These are phyloP conservation scores for Ferrisia virgata DNA, from an alignment of 2,888 invertebrate genomes.

Conservation along the genomic window DNA sequence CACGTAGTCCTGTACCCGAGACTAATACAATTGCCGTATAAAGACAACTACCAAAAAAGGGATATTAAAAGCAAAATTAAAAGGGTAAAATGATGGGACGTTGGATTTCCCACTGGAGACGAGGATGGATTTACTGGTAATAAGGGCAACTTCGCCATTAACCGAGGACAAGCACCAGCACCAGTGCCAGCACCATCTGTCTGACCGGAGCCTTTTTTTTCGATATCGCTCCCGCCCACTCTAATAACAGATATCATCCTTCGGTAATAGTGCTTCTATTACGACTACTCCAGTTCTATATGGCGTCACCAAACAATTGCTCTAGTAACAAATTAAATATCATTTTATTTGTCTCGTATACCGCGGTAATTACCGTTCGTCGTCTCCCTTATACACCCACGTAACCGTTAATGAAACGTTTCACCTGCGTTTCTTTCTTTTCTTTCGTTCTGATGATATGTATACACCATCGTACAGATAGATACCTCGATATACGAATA, in stretches of 20 bases:
- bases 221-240: conserved; percentile 35
- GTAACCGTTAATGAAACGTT: conserved; percentile 20
- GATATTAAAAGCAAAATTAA: conserved; percentile 22
- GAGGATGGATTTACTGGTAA: conserved; percentile 1
- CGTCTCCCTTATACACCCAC: neutral
- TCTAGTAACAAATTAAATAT: conserved; percentile 39
- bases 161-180: conserved; percentile 1
- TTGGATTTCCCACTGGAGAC: conserved; percentile 23
- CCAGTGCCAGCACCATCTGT: conserved; percentile 17
- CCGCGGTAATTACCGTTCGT: conserved; percentile 12
- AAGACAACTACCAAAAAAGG: neutral
- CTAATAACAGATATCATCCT: conserved; percentile 41
- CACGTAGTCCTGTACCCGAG: neutral
- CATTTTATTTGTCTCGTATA: conserved; percentile 42
- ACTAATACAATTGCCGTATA: conserved; percentile 21
- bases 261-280: conserved; percentile 34
- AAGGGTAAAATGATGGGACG: conserved; percentile 25
- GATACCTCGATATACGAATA: neutral
- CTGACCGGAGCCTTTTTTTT: conserved; percentile 30
- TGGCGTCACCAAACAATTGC: conserved; percentile 40
- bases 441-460: neutral
- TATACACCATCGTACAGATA: neutral
- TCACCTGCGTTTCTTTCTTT: neutral
- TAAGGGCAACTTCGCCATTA: conserved; percentile 25
- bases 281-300: neutral